phyloP scores from a whole-genome alignment of 2,888 invertebrate species.

The Arctia plantaginis region DNA sequence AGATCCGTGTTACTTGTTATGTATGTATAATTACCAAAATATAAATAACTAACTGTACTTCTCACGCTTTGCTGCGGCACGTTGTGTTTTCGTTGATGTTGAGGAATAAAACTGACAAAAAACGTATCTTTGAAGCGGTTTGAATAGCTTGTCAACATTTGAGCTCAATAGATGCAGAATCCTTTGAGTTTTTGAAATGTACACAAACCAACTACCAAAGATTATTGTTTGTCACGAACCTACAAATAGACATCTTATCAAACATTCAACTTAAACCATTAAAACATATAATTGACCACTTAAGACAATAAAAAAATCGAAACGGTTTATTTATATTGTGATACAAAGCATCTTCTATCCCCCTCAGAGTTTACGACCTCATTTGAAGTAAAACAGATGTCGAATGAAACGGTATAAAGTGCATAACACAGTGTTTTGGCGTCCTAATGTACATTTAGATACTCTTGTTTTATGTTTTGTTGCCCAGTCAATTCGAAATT shows the following conservation, averaged over 20 bases:
- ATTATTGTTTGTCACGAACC: background rate
- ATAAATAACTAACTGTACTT: no score
- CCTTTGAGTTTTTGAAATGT: no score
- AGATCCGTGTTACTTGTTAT: no score
- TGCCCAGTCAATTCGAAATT: background rate
- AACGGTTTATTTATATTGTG: constrained; percentile 57
- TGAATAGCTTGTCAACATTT: no score
- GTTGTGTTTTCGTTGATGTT: no score
- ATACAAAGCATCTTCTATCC: constrained; percentile 67
- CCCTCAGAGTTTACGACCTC: constrained; percentile 72
- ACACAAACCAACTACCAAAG: no score
- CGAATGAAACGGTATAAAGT: constrained; percentile 68
- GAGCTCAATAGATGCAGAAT: no score
- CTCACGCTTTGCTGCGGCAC: no score
- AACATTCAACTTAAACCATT: constrained; percentile 4
- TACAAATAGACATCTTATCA: background rate
- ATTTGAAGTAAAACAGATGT: constrained; percentile 77
- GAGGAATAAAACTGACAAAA: no score
- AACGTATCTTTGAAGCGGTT: no score
- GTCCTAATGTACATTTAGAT: constrained; percentile 35
- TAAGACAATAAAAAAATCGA: constrained; percentile 38
- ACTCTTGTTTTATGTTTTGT: constrained; percentile 19
- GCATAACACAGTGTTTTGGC: constrained; percentile 14
- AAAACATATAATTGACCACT: constrained; percentile 23
- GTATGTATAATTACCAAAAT: no score